Conservation (phyloP, 2,113 vertebrate species). For the Dromiciops gliroides region DNA sequence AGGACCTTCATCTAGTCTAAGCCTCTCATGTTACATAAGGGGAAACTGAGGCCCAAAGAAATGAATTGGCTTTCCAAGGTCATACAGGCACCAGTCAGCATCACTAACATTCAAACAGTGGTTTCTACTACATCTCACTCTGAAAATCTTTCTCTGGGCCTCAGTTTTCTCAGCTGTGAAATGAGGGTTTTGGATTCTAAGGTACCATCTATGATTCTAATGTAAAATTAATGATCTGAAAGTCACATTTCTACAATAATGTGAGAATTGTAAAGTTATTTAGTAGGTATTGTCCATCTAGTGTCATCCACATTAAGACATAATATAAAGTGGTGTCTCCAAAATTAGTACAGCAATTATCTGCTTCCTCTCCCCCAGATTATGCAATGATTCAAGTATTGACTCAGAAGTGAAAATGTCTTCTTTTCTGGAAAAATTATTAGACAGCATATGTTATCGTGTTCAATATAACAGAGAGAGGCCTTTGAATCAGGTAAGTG, state of each 20-base stretch:
- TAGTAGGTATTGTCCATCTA: neutral
- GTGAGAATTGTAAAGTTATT: neutral
- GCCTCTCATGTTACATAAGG: neutral
- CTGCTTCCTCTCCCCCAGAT: conserved; percentile 66
- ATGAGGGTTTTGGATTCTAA: neutral
- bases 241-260: neutral
- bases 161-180: neutral
- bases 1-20: neutral
- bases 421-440: conserved; percentile 81
- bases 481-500: conserved; percentile 82
- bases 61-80: neutral
- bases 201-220: neutral
- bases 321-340: neutral
- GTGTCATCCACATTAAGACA: neutral
- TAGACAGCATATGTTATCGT: conserved; percentile 82
- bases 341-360: neutral
- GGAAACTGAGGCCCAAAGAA: neutral
- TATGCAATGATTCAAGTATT: conserved; percentile 82
- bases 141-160: no score
- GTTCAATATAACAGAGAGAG: conserved; percentile 84
- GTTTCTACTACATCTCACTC: neutral
- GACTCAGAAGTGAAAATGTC: conserved; percentile 77
- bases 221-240: neutral
- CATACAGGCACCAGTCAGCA: neutral
- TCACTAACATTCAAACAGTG: neutral